Percentiles rank a stretch among this genome's conserved stretches.
These are phyloP conservation scores for Phycodurus eques DNA, from an alignment of 2,113 vertebrate species.

Conservation along the genomic window DNA sequence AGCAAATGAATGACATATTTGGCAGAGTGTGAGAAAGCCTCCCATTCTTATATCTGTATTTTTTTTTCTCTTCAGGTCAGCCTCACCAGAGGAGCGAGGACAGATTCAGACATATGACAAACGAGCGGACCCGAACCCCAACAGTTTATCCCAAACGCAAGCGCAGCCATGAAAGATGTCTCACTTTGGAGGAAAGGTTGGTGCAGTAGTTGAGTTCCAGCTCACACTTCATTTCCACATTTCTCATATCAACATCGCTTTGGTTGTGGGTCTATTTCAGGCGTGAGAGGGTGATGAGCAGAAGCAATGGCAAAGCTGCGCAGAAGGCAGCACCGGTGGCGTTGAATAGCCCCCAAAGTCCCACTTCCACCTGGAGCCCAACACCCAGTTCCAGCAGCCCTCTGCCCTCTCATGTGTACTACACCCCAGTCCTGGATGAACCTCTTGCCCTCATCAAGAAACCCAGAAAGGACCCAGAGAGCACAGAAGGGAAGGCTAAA, in stretches of 20 bases:
- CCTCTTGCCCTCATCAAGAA: slow-evolving; percentile 79
- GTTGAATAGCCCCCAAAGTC: slow-evolving; percentile 61
- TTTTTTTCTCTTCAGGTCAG: slow-evolving; percentile 64
- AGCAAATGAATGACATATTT: not conserved
- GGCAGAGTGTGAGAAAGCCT: not conserved
- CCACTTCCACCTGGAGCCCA: slow-evolving; percentile 68
- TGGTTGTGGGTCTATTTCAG: slow-evolving; percentile 46
- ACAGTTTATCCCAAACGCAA: slow-evolving; percentile 71
- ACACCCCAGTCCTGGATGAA: slow-evolving; percentile 72
- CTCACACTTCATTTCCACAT: not conserved
- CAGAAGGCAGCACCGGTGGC: slow-evolving; percentile 46
- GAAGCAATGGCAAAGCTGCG: slow-evolving; percentile 43
- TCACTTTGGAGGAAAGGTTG: slow-evolving; percentile 71
- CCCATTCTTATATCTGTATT: not conserved
- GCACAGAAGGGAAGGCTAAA: slow-evolving; percentile 51
- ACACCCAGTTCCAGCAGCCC: slow-evolving; percentile 65
- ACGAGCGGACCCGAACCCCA: slow-evolving; percentile 63
- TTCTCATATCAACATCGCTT: not conserved
- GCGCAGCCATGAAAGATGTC: slow-evolving; percentile 63
- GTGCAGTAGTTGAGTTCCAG: slow-evolving; percentile 1
- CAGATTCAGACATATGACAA: slow-evolving; percentile 70
- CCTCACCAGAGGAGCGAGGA: slow-evolving; percentile 76
- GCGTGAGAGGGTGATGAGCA: slow-evolving; percentile 68
- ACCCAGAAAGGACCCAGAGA: slow-evolving; percentile 64
- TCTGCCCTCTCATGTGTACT: slow-evolving; percentile 62